Evolutionary conservation across 2,113 vertebrate genomes (phyloP).

Genomic region (Cromileptes altivelis): DNA sequence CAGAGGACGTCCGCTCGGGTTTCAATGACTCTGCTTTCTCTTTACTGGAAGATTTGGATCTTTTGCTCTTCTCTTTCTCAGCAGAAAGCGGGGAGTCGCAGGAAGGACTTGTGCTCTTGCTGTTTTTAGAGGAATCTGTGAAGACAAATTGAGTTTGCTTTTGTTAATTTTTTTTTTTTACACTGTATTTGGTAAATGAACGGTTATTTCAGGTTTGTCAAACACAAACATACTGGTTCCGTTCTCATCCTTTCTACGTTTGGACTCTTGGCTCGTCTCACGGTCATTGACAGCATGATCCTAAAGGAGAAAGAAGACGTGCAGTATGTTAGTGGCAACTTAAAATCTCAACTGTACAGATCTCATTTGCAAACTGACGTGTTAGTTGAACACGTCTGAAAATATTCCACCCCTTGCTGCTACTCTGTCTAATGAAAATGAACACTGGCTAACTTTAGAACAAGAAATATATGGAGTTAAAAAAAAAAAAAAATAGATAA

Average conservation of each 20-base stretch:
- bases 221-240: constrained; percentile 88
- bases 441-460: neutral
- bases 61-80: constrained; percentile 95
- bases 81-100: constrained; percentile 93
- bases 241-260: constrained; percentile 94
- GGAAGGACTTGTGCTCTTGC: constrained; percentile 95
- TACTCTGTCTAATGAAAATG: neutral
- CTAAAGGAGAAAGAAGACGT: constrained; percentile 70
- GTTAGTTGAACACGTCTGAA: too few species aligned
- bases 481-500: neutral
- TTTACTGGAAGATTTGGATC: constrained; percentile 96
- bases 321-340: neutral
- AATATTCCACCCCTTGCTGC: neutral
- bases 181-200: neutral
- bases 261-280: constrained; percentile 90
- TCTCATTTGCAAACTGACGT: too few species aligned
- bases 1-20: constrained; percentile 93
- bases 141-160: neutral
- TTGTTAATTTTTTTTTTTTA: neutral
- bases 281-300: constrained; percentile 90
- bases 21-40: constrained; percentile 95
- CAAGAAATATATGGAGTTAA: neutral
- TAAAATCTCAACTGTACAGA: too few species aligned
- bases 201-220: neutral
- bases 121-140: constrained; percentile 93